Evolutionary conservation across 2,113 vertebrate species (phyloP), one percentile per base, ranked within the genome.

Genomic region (Nymphicus hollandicus): DNA sequence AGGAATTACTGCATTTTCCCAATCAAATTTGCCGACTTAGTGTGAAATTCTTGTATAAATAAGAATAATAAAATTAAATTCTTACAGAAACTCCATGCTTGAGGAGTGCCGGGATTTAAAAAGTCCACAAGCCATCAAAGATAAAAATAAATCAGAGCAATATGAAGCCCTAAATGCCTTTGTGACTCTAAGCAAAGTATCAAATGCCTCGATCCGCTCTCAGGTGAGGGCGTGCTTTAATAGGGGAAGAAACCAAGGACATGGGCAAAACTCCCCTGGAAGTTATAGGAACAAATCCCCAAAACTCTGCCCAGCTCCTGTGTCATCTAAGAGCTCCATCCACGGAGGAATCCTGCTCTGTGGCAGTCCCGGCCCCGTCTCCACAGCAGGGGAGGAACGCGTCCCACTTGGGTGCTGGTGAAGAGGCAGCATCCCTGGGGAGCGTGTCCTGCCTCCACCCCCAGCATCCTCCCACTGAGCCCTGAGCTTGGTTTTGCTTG

Each of bases 321-420:
- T 37, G 4, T 13, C 46, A 17, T 6, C 23, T 4, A 19, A 35
- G 10, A 10, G 43, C 31, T 61, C 56, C 56, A 24, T 58, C 33
- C 33, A 55, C 22, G 39, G 37, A 15, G 73, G 60, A 35, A 15
- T 14, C 33, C 46, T 10, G 16, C 13, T 37, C 33, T 17, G 47
- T 10, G 17, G 10, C 29, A 74, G 50, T 28, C 25, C 28, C 6
- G 41, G 39, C 37, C 44, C 29, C 1, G 1, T 10, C 33, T 33
- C 28, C 0, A 1, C 56, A 27, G 55, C 1, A 2, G 39, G 35
- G 16, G 61, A 64, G 24, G 49, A 39, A 39, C 0, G 1, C 44
- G 27, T 20, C 17, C 63, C 19, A n/a, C 46, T 41, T 10, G 17
- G 0, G 2, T 0, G 1, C 37, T 17, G 18, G 25, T 20, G 4